A percentile compares a stretch with the other conserved stretches of the same genome.
These are phyloP conservation scores for Coracopsis vasa DNA, from an alignment of 2,113 vertebrate species.

Conservation along the genomic window DNA sequence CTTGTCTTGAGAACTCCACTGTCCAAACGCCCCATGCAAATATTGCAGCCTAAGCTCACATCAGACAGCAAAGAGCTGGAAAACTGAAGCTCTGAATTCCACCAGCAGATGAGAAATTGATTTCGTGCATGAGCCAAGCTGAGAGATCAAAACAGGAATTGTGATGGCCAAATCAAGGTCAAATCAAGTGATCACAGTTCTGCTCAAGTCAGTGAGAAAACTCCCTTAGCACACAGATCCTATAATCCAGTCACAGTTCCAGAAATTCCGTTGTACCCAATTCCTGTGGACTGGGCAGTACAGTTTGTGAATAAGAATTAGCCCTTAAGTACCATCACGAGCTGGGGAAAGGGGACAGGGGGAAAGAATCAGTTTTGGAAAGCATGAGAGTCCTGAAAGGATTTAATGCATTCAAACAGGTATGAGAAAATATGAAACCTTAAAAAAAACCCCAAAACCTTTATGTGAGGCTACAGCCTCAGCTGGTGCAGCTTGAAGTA, in stretches of 20 bases:
- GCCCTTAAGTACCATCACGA: not conserved
- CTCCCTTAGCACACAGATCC: not conserved
- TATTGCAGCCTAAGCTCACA: fast-evolving
- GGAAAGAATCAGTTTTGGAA: not conserved
- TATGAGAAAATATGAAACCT: not conserved
- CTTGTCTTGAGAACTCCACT: not conserved
- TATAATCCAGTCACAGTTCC: not conserved
- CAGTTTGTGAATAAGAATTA: not conserved
- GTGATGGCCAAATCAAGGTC: not conserved
- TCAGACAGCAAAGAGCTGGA: not conserved
- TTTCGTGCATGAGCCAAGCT: fast-evolving
- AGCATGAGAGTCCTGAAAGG: not conserved
- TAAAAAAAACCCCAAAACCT: not conserved
- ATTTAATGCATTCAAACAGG: not conserved
- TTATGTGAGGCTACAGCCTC: not conserved
- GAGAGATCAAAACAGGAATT: not conserved
- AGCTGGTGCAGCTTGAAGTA: not conserved
- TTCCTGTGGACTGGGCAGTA: not conserved
- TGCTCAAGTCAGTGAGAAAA: not conserved
- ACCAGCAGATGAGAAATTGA: not conserved
- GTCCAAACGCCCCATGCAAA: not conserved
- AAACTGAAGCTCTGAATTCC: not conserved
- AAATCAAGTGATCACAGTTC: not conserved
- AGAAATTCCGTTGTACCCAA: not conserved
- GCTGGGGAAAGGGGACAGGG: too few relatives aligned